phyloP scores from a whole-genome alignment of 2,888 invertebrate species.

The Melanostoma mellinum region DNA sequence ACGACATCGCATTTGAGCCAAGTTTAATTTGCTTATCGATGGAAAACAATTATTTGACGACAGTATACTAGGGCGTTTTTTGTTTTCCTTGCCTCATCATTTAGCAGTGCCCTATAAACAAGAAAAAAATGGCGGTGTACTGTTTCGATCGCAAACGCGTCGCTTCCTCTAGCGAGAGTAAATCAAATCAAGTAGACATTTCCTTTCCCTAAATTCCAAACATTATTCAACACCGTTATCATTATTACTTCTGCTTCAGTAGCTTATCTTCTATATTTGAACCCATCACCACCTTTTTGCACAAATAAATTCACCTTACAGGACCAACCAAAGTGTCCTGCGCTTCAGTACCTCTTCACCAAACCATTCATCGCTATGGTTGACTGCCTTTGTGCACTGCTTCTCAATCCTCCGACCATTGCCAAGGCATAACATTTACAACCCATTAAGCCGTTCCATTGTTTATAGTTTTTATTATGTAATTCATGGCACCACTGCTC shows the following conservation, averaged over 20 bases:
- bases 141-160: background rate
- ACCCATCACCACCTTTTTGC: conserved; percentile 48
- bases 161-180: conserved; percentile 7
- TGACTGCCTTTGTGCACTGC: conserved; percentile 40
- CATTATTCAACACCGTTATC: conserved; percentile 55
- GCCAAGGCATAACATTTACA: conserved; percentile 62
- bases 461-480: conserved; percentile 71
- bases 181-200: conserved; percentile 45
- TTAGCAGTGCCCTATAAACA: too few relatives aligned
- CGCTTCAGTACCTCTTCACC: conserved; percentile 56
- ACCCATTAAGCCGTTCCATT: conserved; percentile 71
- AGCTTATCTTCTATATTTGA: conserved; percentile 59
- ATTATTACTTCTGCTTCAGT: conserved; percentile 62
- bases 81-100: too few relatives aligned
- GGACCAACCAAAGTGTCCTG: conserved; percentile 42
- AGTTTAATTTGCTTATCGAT: too few relatives aligned
- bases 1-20: too few relatives aligned
- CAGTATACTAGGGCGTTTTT: too few relatives aligned
- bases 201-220: conserved; percentile 32
- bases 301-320: conserved; percentile 49
- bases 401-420: conserved; percentile 23
- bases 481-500: conserved; percentile 52
- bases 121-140: too few relatives aligned
- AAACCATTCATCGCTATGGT: conserved; percentile 54
- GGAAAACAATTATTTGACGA: too few relatives aligned